Conservation (phyloP, 2,888 invertebrate species). For the Notodonta dromedarius region DNA sequence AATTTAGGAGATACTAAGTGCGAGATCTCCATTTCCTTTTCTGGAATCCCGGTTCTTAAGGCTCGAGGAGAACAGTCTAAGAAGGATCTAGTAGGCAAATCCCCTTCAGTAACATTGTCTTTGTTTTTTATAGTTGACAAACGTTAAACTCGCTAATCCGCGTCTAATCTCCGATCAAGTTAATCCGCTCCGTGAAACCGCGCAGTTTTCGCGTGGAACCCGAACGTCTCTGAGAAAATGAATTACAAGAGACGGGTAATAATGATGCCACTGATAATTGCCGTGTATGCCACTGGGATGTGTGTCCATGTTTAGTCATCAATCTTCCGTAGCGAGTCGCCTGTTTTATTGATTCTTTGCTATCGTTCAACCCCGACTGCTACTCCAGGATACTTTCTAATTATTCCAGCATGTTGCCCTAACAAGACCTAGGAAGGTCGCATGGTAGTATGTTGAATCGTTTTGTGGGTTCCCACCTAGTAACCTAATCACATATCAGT, state of each 20-base stretch:
- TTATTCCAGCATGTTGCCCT: no score
- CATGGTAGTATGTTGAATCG: no score
- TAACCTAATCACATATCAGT: no score
- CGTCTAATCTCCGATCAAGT: slow-evolving; percentile 17
- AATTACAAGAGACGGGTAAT: slow-evolving; percentile 10
- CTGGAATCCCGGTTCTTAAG: no score
- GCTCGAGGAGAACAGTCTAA: no score
- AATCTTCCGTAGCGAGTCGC: background rate
- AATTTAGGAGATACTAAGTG: no score
- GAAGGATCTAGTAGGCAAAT: no score
- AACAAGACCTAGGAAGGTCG: no score
- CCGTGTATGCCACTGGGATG: background rate
- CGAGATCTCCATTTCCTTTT: no score
- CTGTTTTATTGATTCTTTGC: background rate
- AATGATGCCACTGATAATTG: slow-evolving; percentile 18
- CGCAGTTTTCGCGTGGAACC: slow-evolving; percentile 19
- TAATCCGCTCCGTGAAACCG: slow-evolving; percentile 17
- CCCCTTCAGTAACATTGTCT: no score
- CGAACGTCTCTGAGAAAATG: background rate
- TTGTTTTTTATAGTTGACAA: background rate
- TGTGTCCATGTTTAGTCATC: background rate
- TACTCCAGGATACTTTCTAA: no score
- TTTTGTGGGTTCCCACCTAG: no score
- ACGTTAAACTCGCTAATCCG: slow-evolving; percentile 17
- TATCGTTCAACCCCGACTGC: background rate